Conservation (phyloP, 1,140 invertebrate species). For the Pseudachorutes palmiensis region DNA sequence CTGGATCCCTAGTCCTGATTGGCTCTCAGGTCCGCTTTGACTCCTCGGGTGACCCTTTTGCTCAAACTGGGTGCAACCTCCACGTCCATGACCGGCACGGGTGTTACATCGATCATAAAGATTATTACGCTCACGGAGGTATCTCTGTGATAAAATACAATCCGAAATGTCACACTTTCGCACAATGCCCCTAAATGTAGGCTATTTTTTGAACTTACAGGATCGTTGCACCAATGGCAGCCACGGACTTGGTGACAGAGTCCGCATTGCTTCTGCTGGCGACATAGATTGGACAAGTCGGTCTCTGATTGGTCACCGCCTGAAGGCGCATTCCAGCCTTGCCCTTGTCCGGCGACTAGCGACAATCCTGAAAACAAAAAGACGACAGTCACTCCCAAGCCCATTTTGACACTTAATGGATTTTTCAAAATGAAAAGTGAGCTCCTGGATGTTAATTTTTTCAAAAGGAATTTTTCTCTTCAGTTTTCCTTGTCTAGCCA, state of each 20-base stretch:
- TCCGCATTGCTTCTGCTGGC: slow-evolving; percentile 43
- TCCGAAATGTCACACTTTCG: too few species aligned
- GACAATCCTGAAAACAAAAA: too few species aligned
- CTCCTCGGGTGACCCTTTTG: background rate
- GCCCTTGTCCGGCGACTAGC: too few species aligned
- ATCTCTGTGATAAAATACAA: background rate
- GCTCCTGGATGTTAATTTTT: background rate
- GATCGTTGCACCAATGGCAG: slow-evolving; percentile 29
- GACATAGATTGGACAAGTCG: background rate
- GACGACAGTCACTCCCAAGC: too few species aligned
- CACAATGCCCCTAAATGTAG: too few species aligned
- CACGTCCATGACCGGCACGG: background rate
- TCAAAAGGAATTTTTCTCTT: too few species aligned
- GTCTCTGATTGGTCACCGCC: too few species aligned
- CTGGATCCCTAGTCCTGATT: background rate
- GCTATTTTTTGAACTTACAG: slow-evolving; percentile 16
- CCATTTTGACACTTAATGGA: too few species aligned
- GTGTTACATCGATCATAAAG: slow-evolving; percentile 23
- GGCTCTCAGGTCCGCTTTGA: background rate
- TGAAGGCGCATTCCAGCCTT: too few species aligned
- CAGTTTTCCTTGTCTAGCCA: too few species aligned
- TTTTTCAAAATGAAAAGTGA: background rate
- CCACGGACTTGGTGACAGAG: background rate
- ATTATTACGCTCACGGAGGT: background rate
- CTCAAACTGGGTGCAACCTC: background rate